Base-by-base conservation (phyloP, 2,888 invertebrate genomes). In the Epinotia brunnichana region DNA sequence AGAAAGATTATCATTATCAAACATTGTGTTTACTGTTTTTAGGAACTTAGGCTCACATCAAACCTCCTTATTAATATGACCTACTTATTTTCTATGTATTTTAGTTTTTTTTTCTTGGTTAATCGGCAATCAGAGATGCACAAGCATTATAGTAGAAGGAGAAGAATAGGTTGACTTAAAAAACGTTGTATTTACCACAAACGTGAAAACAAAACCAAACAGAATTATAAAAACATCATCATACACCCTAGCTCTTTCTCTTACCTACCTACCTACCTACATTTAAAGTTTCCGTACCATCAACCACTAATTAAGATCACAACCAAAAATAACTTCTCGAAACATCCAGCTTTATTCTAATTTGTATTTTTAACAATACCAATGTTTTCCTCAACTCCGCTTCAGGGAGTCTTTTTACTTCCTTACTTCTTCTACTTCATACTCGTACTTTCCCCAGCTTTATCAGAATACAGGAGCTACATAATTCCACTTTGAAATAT, bases 281-380 rank as follows among this genome's bases (percentile, higher is more conserved):
- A 35, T n/a, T 61, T 44, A 13, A 39, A 11, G 39, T 41, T 41
- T 53, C 29, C 13, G 7, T 41, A 41, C 60, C 11, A 19, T 11
- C 24, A 15, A 44, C 21, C 54, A 24, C 11, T 63, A 35, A 63
- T 63, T 35, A 19, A 51, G 53, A 35, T 13, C 10, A 19, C 17
- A 2, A 29, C 29, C 51, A 63, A 63, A 44, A 11, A 29, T 11
- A 51, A 63, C 29, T 41, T 39, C 1, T 24, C 62, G 17, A 51
- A 63, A 51, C 51, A 63, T 51, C 10, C 5, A 44, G 3, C 44
- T n/a, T 13, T 7, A 48, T n/a, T 63, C 63, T 13, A 11, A 63
- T 63, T 29, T 51, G 63, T 64, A 51, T 51, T 63, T 39, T 64
- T 64, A 63, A 53, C 35, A 53, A 64, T 64, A 13, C 39, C 17